phyloP scores from a whole-genome alignment of 2,797 vertebrate genomes.

The Gymnopithys bicolor region DNA sequence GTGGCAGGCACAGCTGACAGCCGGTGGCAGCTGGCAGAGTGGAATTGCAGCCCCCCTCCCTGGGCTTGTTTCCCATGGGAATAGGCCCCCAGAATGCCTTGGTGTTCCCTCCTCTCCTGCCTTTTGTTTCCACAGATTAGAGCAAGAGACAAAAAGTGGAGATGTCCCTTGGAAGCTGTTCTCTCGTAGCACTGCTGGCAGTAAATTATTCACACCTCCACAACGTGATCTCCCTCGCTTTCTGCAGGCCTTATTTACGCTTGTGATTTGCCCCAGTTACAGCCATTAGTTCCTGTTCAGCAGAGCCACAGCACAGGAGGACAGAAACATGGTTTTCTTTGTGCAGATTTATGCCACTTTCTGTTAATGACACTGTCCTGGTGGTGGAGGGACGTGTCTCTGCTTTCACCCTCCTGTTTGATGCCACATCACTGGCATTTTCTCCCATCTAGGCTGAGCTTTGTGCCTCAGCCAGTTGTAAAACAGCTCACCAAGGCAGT shows the following conservation, averaged over 20 bases:
- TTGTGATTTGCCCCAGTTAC: conserved; percentile 25
- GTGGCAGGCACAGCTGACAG: background rate
- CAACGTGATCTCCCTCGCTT: background rate
- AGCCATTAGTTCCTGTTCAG: conserved; percentile 22
- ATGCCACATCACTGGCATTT: background rate
- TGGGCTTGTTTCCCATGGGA: background rate
- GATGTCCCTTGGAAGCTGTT: background rate
- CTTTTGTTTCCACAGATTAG: conserved; percentile 34
- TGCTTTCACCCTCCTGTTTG: background rate
- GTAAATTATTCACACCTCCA: conserved; percentile 40
- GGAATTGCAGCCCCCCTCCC: background rate
- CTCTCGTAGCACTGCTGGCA: background rate
- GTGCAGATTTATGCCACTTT: background rate
- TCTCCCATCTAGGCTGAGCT: background rate
- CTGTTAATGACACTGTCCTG: background rate
- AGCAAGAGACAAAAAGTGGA: conserved; percentile 48
- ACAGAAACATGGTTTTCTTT: background rate
- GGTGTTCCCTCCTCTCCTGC: background rate
- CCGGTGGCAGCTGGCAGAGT: background rate
- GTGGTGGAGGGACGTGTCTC: background rate
- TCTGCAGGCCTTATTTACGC: background rate
- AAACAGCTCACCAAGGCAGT: background rate
- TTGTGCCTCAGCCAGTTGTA: background rate
- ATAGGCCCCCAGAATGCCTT: background rate
- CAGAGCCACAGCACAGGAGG: background rate